These are phyloP conservation scores for Eriosoma lanigerum DNA, from an alignment of 1,140 invertebrate species.

Conservation along the genomic window DNA sequence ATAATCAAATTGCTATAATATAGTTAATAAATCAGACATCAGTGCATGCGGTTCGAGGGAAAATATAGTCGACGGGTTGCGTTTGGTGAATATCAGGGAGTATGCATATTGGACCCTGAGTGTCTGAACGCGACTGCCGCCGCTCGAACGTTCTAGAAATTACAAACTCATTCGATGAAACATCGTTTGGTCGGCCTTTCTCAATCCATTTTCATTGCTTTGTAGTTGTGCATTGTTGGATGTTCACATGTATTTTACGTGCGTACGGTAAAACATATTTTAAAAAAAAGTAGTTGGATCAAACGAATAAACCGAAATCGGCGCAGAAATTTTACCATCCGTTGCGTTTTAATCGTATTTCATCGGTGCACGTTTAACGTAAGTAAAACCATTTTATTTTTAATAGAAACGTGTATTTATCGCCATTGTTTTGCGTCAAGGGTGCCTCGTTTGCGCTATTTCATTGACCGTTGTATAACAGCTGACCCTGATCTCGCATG, in stretches of 20 bases:
- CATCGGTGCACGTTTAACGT: neutral
- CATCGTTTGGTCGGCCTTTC: constrained; percentile 9
- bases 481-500: neutral
- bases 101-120: neutral
- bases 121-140: neutral
- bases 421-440: constrained; percentile 13
- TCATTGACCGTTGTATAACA: neutral
- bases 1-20: too few relatives aligned
- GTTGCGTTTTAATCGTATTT: neutral
- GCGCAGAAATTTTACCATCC: neutral
- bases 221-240: neutral
- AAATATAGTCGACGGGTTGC: neutral
- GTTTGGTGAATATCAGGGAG: neutral
- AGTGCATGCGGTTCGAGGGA: neutral
- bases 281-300: too few relatives aligned
- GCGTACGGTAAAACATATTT: neutral
- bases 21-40: too few relatives aligned
- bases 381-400: neutral
- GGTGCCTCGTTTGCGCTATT: neutral
- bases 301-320: too few relatives aligned
- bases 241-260: neutral
- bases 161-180: constrained; percentile 15
- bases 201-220: neutral
- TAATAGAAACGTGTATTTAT: neutral
- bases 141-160: constrained; percentile 37